Percentiles rank a stretch among this genome's conserved stretches.
Conservation (phyloP, 2,888 invertebrate species). For the Cryptocephalus moraei region DNA sequence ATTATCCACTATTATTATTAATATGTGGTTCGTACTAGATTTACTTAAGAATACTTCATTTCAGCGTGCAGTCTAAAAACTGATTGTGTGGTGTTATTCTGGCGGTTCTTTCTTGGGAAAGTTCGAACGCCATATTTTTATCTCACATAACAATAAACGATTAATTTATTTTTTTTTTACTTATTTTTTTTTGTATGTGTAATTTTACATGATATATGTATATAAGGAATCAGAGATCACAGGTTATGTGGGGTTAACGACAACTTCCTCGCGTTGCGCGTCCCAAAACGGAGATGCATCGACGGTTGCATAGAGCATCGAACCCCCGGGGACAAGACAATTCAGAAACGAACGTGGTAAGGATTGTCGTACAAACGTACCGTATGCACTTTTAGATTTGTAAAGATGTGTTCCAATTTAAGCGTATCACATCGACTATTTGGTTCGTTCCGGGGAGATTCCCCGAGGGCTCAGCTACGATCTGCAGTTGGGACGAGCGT, state of each 20-base stretch:
- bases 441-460: no score
- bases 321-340: no score
- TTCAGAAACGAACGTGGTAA: no score
- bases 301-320: no score
- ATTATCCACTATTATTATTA: constrained; percentile 34
- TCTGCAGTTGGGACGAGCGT: no score
- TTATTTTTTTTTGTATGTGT: constrained; percentile 33
- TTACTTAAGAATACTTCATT: constrained; percentile 38
- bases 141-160: constrained; percentile 29
- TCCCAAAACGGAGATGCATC: no score
- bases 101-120: constrained; percentile 5
- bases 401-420: no score
- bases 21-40: constrained; percentile 36
- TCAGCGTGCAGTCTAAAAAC: constrained; percentile 41
- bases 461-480: no score
- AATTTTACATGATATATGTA: constrained; percentile 31
- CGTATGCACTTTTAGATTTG: no score
- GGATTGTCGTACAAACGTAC: no score
- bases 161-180: constrained; percentile 21
- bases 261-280: constrained; percentile 6
- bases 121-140: constrained; percentile 12
- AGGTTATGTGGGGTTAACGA: constrained; percentile 34
- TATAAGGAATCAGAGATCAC: constrained; percentile 40
- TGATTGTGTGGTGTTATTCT: constrained; percentile 39
- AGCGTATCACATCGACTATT: no score